Conservation (phyloP, 2,888 invertebrate genomes). For the Dryocosmus kuriphilus region DNA sequence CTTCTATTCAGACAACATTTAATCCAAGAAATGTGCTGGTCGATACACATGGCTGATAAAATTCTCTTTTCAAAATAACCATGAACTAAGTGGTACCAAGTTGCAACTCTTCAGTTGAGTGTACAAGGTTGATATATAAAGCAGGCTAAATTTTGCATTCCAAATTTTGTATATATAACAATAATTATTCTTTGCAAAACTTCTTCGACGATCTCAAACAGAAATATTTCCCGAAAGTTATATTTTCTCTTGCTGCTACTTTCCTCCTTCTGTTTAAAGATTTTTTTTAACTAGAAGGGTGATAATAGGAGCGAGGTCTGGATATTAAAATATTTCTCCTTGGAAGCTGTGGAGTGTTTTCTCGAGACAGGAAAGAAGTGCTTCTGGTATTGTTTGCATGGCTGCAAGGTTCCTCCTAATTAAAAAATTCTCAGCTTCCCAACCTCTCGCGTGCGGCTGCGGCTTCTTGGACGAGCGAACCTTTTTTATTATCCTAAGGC, state of each 20-base stretch:
- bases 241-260: background rate
- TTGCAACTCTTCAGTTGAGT: too few species aligned
- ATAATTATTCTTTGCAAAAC: too few species aligned
- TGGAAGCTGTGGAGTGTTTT: constrained; percentile 52
- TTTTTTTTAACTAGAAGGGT: constrained; percentile 25
- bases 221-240: background rate
- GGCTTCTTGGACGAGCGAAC: constrained; percentile 42
- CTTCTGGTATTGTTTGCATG: constrained; percentile 66
- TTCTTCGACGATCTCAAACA: background rate
- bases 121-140: too few species aligned
- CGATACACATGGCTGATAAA: too few species aligned
- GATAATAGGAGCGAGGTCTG: constrained; percentile 44
- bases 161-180: too few species aligned
- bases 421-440: constrained; percentile 71
- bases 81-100: too few species aligned
- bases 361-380: constrained; percentile 58
- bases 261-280: background rate
- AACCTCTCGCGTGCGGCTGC: constrained; percentile 55
- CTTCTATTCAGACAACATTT: too few species aligned
- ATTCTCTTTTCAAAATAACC: too few species aligned
- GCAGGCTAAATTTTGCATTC: too few species aligned
- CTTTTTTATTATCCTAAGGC: constrained; percentile 55
- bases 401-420: constrained; percentile 71
- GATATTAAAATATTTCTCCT: constrained; percentile 55
- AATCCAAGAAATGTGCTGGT: too few species aligned